Conservation (phyloP, 2,797 vertebrate species). For the Xenentodon cancila region DNA sequence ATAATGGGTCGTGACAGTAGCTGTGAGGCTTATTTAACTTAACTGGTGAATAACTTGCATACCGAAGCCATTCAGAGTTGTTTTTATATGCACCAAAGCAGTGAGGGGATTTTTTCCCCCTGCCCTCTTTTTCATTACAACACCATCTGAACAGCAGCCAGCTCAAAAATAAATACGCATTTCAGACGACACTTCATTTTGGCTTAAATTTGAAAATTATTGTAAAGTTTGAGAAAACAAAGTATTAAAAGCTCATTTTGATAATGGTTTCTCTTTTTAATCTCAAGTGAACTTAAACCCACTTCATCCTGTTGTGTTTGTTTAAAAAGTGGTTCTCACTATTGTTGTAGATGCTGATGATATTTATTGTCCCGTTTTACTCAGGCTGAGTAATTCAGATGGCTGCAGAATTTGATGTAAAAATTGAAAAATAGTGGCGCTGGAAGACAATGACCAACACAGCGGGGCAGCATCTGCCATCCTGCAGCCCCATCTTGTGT, state of each 20-base stretch:
- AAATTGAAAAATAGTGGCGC: slow-evolving; percentile 28
- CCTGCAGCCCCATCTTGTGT: slow-evolving; percentile 66
- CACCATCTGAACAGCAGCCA: slow-evolving; percentile 36
- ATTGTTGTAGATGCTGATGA: slow-evolving; percentile 14
- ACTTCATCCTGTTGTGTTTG: not conserved
- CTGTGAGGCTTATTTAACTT: slow-evolving; percentile 91
- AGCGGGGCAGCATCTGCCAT: not conserved
- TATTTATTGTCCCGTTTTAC: slow-evolving; percentile 18
- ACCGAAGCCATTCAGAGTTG: slow-evolving; percentile 72
- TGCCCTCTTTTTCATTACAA: slow-evolving; percentile 37
- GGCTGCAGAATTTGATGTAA: slow-evolving; percentile 16
- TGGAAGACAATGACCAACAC: too few relatives aligned
- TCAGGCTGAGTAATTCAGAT: slow-evolving; percentile 16
- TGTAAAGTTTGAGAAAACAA: slow-evolving; percentile 13
- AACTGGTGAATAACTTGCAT: slow-evolving; percentile 88
- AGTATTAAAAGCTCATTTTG: slow-evolving; percentile 16
- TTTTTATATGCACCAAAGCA: slow-evolving; percentile 69
- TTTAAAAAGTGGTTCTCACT: not conserved
- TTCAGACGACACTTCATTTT: not conserved
- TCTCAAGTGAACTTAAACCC: slow-evolving; percentile 5
- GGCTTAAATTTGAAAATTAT: not conserved
- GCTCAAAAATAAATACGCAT: slow-evolving; percentile 9
- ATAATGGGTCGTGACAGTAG: slow-evolving; percentile 91
- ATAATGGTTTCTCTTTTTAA: slow-evolving; percentile 14
- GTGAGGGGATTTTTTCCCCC: slow-evolving; percentile 3